Evolutionary conservation across 2,113 vertebrate genomes (phyloP), one percentile per base, ranked within the genome.

Genomic region (Bubalus kerabau): DNA sequence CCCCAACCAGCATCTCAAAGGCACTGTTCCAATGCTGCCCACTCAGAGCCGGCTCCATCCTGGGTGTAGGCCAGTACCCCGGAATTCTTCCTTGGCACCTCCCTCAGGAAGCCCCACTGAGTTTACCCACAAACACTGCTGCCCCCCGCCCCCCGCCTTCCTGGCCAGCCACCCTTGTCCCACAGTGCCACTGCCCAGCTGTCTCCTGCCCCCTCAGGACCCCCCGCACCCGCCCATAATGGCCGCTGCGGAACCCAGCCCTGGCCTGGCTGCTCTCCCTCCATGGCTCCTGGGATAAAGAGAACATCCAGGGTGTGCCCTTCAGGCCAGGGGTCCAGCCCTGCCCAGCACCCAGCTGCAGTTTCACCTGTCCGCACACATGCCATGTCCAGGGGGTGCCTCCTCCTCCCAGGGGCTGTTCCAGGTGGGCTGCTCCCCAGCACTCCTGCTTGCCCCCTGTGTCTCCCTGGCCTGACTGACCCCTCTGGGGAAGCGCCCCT

Each of bases 371-470:
- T 48, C 40, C 5, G 52, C 50, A 15, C 12, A 3, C 56, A 5
- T 0, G 6, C 30, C 5, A 1, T 28, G 21, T 9, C 40, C 76
- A 46, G 24, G 11, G 14, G 19, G 26, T 3, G n/a, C 46, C 48
- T 80, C 71, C 12, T 76, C 43, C 62, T 19, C 14, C 32, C 24
- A 46, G 12, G 67, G 28, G n/a, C 52, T 83, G 43, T 21, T 36
- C 43, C n/a, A 28, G 76, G n/a, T 2, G 3, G 43, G 9, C 26
- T 2, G 85, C 50, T 83, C 60, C 60, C 82, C 17, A 1, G 9
- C 60, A 60, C 7, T 71, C 19, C 10, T 0, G 0, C n/a, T n/a
- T 1, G 0, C n/a, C 16, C 60, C 57, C 5, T 6, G 14, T 1
- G 1, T 90, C n/a, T 50, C 84, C 48, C 54, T 0, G 2, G 24